These are phyloP conservation scores for Pocillopora damicornis DNA, from an alignment of 64 coral and sea anemone species.

Conservation along the genomic window DNA sequence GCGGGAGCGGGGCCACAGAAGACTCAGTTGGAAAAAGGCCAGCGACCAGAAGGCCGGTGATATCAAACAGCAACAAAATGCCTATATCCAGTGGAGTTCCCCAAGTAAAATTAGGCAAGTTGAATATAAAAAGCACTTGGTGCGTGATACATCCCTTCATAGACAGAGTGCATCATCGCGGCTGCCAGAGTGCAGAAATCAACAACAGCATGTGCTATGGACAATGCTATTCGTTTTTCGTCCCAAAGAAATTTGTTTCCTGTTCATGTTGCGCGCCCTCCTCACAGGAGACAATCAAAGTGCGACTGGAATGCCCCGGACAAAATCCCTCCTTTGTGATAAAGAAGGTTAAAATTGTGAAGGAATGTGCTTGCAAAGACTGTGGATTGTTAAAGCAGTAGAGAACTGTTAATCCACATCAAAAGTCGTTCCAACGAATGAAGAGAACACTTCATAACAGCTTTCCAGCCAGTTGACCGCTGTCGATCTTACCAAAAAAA, in stretches of 20 bases:
- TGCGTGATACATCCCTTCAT: slow-evolving; percentile 21
- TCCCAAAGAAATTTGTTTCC: slow-evolving; percentile 49
- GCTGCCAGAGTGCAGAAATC: not conserved
- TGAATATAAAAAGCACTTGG: not conserved
- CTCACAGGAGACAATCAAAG: not conserved
- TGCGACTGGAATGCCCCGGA: slow-evolving; percentile 37
- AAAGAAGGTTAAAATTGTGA: slow-evolving; percentile 36
- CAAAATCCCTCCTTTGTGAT: slow-evolving; percentile 3
- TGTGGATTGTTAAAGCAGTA: slow-evolving; percentile 7
- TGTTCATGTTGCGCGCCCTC: slow-evolving; percentile 43
- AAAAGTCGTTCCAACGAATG: not conserved
- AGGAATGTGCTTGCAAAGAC: slow-evolving; percentile 26
- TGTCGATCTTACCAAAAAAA: too few species aligned
- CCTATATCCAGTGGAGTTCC: not conserved
- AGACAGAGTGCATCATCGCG: slow-evolving; percentile 19
- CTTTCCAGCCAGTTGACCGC: too few species aligned
- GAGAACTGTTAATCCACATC: not conserved
- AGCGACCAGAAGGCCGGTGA: not conserved
- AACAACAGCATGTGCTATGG: slow-evolving; percentile 55
- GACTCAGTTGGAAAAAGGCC: not conserved
- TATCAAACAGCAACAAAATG: not conserved
- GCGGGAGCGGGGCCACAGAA: not conserved
- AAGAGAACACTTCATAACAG: not conserved
- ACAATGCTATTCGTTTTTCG: slow-evolving; percentile 52
- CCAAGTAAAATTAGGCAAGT: not conserved